Percentiles rank a stretch among this genome's conserved stretches.
Evolutionary conservation across 2,888 invertebrate genomes (phyloP).

Genomic region (Coleophora deauratella): DNA sequence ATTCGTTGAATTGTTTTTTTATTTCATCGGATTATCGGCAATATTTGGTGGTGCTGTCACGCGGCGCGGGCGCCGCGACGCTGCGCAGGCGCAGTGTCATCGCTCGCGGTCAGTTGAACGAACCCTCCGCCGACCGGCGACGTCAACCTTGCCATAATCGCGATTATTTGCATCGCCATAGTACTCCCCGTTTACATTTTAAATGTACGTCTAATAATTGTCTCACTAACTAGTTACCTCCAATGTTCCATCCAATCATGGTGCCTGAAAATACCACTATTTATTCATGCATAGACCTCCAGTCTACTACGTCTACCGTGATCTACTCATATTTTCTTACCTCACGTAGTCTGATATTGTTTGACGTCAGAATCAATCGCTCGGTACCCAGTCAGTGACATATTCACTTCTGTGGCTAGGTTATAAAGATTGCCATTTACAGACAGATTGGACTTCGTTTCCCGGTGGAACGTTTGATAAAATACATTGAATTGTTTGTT

Average conservation of each 20-base stretch:
- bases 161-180: slow-evolving; percentile 71
- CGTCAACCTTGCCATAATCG: slow-evolving; percentile 73
- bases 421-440: too few relatives aligned
- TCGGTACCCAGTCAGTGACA: too few relatives aligned
- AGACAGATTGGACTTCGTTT: slow-evolving; percentile 6
- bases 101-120: slow-evolving; percentile 73
- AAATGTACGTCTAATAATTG: slow-evolving; percentile 56
- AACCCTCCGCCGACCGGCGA: slow-evolving; percentile 63
- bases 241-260: too few relatives aligned
- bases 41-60: neutral
- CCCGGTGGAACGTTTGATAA: neutral
- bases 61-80: slow-evolving; percentile 11
- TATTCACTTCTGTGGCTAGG: too few relatives aligned
- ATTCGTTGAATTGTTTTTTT: neutral
- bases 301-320: too few relatives aligned
- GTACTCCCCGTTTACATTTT: slow-evolving; percentile 50
- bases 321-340: too few relatives aligned
- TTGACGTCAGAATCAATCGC: too few relatives aligned
- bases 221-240: slow-evolving; percentile 21
- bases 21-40: neutral
- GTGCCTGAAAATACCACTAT: too few relatives aligned
- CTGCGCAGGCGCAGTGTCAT: slow-evolving; percentile 63
- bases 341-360: too few relatives aligned
- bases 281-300: too few relatives aligned
- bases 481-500: neutral